Evolutionary conservation across 2,888 invertebrate genomes (phyloP).

Genomic region (Eubasilissa splendida): DNA sequence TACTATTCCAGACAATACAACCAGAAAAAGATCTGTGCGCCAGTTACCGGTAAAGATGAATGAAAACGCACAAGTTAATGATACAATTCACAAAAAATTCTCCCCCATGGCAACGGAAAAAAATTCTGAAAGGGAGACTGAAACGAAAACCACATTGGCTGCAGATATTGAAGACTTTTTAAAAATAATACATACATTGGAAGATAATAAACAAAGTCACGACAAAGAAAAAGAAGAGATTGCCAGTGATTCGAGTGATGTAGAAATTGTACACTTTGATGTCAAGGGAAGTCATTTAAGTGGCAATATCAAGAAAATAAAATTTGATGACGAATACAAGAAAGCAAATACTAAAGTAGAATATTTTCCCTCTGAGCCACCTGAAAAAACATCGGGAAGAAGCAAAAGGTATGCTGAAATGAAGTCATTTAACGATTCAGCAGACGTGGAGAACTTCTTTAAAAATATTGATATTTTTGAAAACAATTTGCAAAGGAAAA

Average conservation of each 20-base stretch:
- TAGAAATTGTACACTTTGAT: too few species aligned
- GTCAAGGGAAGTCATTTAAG: too few species aligned
- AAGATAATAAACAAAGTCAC: too few species aligned
- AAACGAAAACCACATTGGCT: not conserved
- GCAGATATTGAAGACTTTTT: too few species aligned
- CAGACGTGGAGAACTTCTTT: conserved; percentile 36
- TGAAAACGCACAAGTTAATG: not conserved
- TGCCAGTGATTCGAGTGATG: too few species aligned
- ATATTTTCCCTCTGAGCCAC: too few species aligned
- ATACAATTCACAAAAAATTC: not conserved
- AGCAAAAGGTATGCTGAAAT: not conserved
- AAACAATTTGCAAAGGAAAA: conserved; percentile 16
- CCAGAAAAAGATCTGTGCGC: conserved; percentile 3
- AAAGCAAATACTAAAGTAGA: too few species aligned
- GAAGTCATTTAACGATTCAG: conserved; percentile 7
- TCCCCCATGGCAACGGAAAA: not conserved
- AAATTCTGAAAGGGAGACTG: not conserved
- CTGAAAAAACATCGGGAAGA: not conserved
- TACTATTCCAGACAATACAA: not conserved
- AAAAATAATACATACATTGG: too few species aligned
- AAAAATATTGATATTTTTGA: conserved; percentile 35
- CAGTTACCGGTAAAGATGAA: conserved; percentile 15
- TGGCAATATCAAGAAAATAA: too few species aligned
- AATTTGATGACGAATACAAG: too few species aligned
- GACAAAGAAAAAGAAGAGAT: too few species aligned